A percentile compares a stretch with the other conserved stretches of the same genome.
Conservation (phyloP, 2,888 invertebrate species). For the Drosophila anomalata region DNA sequence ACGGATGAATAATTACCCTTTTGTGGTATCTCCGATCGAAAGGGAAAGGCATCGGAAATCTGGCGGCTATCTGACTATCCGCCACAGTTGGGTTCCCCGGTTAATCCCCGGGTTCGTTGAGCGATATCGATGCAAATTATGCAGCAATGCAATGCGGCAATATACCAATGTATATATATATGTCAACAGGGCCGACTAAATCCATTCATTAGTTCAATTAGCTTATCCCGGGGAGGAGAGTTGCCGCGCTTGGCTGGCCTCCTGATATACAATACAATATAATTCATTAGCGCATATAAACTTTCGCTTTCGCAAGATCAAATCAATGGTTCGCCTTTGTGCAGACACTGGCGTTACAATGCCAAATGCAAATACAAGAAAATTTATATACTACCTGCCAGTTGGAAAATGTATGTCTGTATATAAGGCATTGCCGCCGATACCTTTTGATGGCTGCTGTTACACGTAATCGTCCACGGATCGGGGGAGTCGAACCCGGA, state of each 20-base stretch:
- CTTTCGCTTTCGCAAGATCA: constrained; percentile 78
- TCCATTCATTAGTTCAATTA: constrained; percentile 72
- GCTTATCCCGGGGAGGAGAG: constrained; percentile 39
- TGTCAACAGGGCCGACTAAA: constrained; percentile 54
- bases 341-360: constrained; percentile 61
- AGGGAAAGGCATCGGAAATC: constrained; percentile 31
- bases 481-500: constrained; percentile 70
- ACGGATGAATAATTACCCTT: constrained; percentile 41
- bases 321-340: constrained; percentile 65
- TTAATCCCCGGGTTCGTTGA: constrained; percentile 13
- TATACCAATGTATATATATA: background rate
- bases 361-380: constrained; percentile 72
- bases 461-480: constrained; percentile 70
- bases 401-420: constrained; percentile 22
- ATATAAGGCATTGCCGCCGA: constrained; percentile 34
- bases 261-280: constrained; percentile 60
- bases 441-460: constrained; percentile 48
- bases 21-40: constrained; percentile 37
- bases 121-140: constrained; percentile 30
- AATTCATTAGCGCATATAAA: constrained; percentile 76
- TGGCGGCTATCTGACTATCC: constrained; percentile 15
- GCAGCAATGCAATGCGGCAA: constrained; percentile 18
- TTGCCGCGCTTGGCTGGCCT: constrained; percentile 36
- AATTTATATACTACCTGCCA: constrained; percentile 30
- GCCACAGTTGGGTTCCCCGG: constrained; percentile 26